Evolutionary conservation across 92 coral and sea anemone genomes (phyloP), one percentile per base, ranked within the genome.

Genomic region (Parazoanthus swiftii): DNA sequence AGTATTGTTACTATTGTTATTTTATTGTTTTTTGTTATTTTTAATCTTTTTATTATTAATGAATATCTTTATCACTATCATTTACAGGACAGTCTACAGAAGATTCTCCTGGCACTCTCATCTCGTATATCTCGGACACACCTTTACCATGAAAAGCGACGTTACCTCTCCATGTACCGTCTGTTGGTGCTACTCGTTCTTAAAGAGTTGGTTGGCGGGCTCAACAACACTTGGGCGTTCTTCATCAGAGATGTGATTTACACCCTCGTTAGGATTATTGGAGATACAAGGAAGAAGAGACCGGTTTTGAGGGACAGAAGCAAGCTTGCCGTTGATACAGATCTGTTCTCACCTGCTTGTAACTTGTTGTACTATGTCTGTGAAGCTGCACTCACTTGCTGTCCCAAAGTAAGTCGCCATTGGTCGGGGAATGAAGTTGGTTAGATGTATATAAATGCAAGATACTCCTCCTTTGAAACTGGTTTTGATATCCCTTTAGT

Each of bases 201-300:
- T 4, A 90, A 93, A 85, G 99, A 97, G 56, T 91, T 97, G 4
- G 33, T 85, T 0, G 81, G 89, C 14, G 99, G 99, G 18, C 88
- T 97, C 70, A 94, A 94, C 20, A 91, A 95, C 78, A 95, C 94
- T 5, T 95, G 99, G 99, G 99, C 95, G 21, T 97, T 97, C 89
- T 94, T 97, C 59, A 82, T 97, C 85, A 91, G 99, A 81, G 99
- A 97, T 81, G 98, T 97, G 44, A 86, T 97, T 11, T 90, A 92
- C 86, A 95, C 99, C 56, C 88, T 97, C 66, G 79, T 93, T 85
- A 89, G 94, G 68, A 91, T 97, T 38, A 91, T 93, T 14, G 88
- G 89, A 63, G 91, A 91, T 23, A 88, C 92, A 8, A 82, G 77
- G 66, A 80, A 44, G 74, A 56, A 43, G 33, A 91, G 81, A 67